These are phyloP conservation scores for Oegoconia quadripuncta DNA, from an alignment of 2,888 invertebrate species.

Conservation along the genomic window DNA sequence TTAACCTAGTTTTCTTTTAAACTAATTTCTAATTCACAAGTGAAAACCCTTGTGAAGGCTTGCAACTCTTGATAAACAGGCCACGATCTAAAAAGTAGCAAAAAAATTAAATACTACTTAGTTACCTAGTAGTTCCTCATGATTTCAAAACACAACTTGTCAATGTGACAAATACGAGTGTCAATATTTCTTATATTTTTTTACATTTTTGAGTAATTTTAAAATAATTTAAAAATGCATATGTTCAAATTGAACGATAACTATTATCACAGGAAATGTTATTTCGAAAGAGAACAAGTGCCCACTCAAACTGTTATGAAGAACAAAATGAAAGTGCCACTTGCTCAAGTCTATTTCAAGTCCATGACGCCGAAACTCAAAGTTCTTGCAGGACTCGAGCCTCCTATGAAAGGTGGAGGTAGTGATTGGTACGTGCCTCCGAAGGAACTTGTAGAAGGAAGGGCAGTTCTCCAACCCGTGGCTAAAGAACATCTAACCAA, in stretches of 20 bases:
- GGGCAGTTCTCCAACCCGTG: constrained; percentile 50
- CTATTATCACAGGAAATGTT: constrained; percentile 56
- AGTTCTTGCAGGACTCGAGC: constrained; percentile 59
- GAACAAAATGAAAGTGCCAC: constrained; percentile 48
- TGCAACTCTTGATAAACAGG: too few relatives aligned
- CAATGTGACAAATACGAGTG: background rate
- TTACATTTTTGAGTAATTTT: background rate
- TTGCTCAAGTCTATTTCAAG: constrained; percentile 62
- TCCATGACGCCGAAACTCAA: constrained; percentile 55
- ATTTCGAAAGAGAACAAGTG: constrained; percentile 49
- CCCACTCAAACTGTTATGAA: constrained; percentile 60
- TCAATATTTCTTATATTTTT: background rate
- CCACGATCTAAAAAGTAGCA: too few relatives aligned
- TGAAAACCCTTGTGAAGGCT: too few relatives aligned
- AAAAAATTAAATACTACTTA: too few relatives aligned
- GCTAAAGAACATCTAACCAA: constrained; percentile 42
- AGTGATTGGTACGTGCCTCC: constrained; percentile 60
- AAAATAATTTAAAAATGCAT: background rate
- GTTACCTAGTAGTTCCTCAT: too few relatives aligned
- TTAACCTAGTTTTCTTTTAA: too few relatives aligned
- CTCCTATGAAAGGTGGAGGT: constrained; percentile 59
- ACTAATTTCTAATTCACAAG: too few relatives aligned
- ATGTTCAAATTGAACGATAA: constrained; percentile 50
- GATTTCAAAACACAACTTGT: too few relatives aligned
- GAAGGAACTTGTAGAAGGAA: constrained; percentile 46